Evolutionary conservation across 2,888 invertebrate genomes (phyloP), one percentile per base, ranked within the genome.

Genomic region (Lapara coniferarum): DNA sequence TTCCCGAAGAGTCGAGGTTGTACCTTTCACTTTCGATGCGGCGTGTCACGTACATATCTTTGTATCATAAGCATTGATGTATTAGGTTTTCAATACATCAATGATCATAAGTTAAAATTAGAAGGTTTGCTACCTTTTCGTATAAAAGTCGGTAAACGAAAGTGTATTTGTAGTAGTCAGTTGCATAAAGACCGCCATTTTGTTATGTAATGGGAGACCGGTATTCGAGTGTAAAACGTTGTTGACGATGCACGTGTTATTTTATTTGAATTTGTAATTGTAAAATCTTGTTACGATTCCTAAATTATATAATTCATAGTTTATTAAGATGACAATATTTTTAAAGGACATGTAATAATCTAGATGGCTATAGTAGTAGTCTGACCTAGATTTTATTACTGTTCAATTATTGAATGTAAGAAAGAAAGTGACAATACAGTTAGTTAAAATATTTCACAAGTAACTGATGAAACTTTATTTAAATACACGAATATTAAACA

Each of bases 11-110:
- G 70, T 77, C 80, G 82, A 85, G 86, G 85, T 75, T 81, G 79
- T 72, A 76, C 86, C 86, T 86, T 86, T 86, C 86, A 84, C 86
- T 86, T 85, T 83, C 82, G 75, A 81, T 83, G 72, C 81, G 77
- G 73, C 77, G 72, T 79, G 74, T 75, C 79, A 74, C 72, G 79
- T 74, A 77, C 72, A 66, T 66, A 74, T 77, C 77, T 77, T 79
- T 77, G 77, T 73, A 75, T 73, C 74, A 76, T n/a, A n/a, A n/a
- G n/a, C n/a, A n/a, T n/a, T n/a, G n/a, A n/a, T n/a, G n/a, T n/a
- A n/a, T n/a, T n/a, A n/a, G n/a, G n/a, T n/a, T n/a, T n/a, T n/a
- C n/a, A n/a, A n/a, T n/a, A n/a, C n/a, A n/a, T n/a, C n/a, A n/a
- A n/a, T n/a, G n/a, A n/a, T n/a, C n/a, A n/a, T 73, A 37, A 44